Evolutionary conservation across 1,140 invertebrate genomes (phyloP).

Genomic region (Melitaea cinxia): DNA sequence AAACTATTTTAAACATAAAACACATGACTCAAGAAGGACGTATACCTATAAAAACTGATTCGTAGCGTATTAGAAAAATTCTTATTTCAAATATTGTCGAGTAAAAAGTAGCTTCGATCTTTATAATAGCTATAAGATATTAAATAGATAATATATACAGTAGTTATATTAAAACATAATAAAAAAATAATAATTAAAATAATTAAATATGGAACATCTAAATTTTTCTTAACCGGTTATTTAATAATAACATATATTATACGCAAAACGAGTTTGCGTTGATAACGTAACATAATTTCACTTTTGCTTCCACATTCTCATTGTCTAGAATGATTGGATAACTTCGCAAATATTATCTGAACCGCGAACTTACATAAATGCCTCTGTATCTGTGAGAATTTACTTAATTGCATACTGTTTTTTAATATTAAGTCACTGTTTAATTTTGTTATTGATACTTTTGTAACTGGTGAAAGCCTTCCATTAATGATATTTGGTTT

Average conservation of each 20-base stretch:
- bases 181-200: not conserved
- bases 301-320: conserved; percentile 75
- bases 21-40: too few species aligned
- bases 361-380: conserved; percentile 68
- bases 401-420: conserved; percentile 66
- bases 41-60: too few species aligned
- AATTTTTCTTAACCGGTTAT: conserved; percentile 37
- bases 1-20: too few species aligned
- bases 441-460: conserved; percentile 63
- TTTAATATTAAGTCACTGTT: conserved; percentile 57
- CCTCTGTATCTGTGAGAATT: conserved; percentile 64
- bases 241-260: conserved; percentile 43
- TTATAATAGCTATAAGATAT: too few species aligned
- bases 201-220: conserved; percentile 19
- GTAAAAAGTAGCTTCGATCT: too few species aligned
- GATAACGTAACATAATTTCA: conserved; percentile 72
- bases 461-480: conserved; percentile 63
- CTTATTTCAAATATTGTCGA: too few species aligned
- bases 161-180: not conserved
- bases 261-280: conserved; percentile 58
- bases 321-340: conserved; percentile 77
- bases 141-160: not conserved
- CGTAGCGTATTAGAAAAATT: too few species aligned
- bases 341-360: conserved; percentile 68
- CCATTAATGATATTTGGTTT: conserved; percentile 9